phyloP scores from a whole-genome alignment of 2,888 invertebrate genomes.

The Siphlonurus alternatus region DNA sequence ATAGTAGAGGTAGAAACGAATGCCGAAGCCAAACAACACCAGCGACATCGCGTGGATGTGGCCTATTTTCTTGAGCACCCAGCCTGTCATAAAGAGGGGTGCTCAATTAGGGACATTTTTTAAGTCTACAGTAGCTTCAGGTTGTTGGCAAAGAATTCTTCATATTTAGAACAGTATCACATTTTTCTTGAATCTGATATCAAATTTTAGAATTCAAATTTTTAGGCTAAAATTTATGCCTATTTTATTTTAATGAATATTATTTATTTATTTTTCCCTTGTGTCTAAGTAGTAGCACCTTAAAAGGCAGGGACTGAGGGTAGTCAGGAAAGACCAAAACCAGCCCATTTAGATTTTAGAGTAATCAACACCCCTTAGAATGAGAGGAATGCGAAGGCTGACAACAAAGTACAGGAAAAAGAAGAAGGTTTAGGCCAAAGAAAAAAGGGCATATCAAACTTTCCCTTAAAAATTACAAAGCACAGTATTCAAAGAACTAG shows the following conservation, averaged over 20 bases:
- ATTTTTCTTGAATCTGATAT: not conserved
- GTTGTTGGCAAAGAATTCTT: too few relatives aligned
- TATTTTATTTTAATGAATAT: constrained; percentile 13
- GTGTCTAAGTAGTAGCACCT: too few relatives aligned
- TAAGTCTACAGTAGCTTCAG: not conserved
- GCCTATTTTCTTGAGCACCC: constrained; percentile 59
- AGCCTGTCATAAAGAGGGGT: constrained; percentile 31
- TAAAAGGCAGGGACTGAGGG: too few relatives aligned
- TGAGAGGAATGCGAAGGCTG: too few relatives aligned
- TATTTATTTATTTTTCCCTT: constrained; percentile 11
- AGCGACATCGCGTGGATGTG: constrained; percentile 70
- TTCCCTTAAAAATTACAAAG: too few relatives aligned
- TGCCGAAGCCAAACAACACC: constrained; percentile 59
- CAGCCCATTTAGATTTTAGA: too few relatives aligned
- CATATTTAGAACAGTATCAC: not conserved
- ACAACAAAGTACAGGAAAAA: too few relatives aligned
- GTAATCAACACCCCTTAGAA: too few relatives aligned
- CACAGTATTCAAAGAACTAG: too few relatives aligned
- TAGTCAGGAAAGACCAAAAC: too few relatives aligned
- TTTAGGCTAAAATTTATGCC: constrained; percentile 7
- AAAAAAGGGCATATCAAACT: too few relatives aligned
- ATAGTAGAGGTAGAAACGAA: constrained; percentile 70
- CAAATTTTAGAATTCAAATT: constrained; percentile 2
- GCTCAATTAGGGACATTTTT: not conserved
- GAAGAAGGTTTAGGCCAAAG: too few relatives aligned